Conservation (phyloP, 35 echinoderm and acorn worm genomes). For the Stichopus chloronotus region DNA sequence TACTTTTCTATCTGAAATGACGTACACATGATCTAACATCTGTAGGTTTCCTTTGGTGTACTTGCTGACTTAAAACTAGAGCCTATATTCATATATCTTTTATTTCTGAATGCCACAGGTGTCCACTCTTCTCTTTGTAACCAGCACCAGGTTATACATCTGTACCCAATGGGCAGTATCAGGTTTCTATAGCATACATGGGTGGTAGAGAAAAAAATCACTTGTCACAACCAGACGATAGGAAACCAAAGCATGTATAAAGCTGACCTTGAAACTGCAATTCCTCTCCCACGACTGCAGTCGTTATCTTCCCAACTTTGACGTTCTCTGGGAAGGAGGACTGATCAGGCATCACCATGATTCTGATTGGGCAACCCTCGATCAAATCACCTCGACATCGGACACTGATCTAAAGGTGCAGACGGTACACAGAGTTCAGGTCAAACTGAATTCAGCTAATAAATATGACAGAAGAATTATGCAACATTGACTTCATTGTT, state of each 20-base stretch:
- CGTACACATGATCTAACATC: no score
- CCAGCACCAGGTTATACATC: no score
- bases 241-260: neutral
- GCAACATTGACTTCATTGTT: neutral
- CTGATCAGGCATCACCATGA: slow-evolving; percentile 70
- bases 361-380: slow-evolving; percentile 68
- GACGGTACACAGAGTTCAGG: neutral
- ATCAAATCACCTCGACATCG: slow-evolving; percentile 74
- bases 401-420: slow-evolving; percentile 63
- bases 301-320: slow-evolving; percentile 67
- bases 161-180: no score
- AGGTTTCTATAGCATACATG: no score
- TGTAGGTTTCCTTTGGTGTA: no score
- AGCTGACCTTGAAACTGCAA: slow-evolving; percentile 80
- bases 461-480: neutral
- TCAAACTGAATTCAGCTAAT: neutral
- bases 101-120: no score
- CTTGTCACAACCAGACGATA: neutral
- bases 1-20: no score
- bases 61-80: no score
- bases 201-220: no score
- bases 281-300: slow-evolving; percentile 74
- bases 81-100: no score
- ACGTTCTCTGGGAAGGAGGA: slow-evolving; percentile 84
- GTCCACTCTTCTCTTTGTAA: no score